Conservation (phyloP, 2,888 invertebrate genomes). For the Gandaritis pyraliata region DNA sequence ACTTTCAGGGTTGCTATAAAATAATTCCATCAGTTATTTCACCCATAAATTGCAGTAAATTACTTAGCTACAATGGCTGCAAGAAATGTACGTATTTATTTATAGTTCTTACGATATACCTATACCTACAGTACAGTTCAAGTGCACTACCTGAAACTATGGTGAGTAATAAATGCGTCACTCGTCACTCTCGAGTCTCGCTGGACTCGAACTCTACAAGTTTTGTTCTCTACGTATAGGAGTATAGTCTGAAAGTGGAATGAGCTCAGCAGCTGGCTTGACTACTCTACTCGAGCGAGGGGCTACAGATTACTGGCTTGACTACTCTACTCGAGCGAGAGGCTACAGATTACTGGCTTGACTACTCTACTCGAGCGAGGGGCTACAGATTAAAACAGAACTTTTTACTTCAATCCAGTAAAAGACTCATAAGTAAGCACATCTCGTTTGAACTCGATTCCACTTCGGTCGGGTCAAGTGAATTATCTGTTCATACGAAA, state of each 20-base stretch:
- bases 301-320: too few species aligned
- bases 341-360: too few species aligned
- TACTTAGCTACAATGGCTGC: too few species aligned
- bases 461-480: neutral
- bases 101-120: too few species aligned
- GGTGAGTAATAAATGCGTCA: conserved; percentile 53
- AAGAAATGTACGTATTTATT: too few species aligned
- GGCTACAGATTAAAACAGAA: neutral
- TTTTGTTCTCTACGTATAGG: too few species aligned
- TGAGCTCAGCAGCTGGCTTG: conserved; percentile 2
- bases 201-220: neutral
- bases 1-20: neutral
- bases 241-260: conserved; percentile 1
- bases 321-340: too few species aligned
- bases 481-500: neutral
- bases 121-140: neutral
- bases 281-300: neutral
- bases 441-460: conserved; percentile 1
- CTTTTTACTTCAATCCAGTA: conserved; percentile 1
- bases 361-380: conserved; percentile 1
- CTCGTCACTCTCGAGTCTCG: neutral
- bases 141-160: conserved; percentile 2
- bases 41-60: too few species aligned
- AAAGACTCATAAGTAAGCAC: neutral
- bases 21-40: neutral